Percentiles rank a stretch among this genome's conserved stretches.
Evolutionary conservation across 1,140 invertebrate genomes (phyloP).

Genomic region (Nasonia vitripennis): DNA sequence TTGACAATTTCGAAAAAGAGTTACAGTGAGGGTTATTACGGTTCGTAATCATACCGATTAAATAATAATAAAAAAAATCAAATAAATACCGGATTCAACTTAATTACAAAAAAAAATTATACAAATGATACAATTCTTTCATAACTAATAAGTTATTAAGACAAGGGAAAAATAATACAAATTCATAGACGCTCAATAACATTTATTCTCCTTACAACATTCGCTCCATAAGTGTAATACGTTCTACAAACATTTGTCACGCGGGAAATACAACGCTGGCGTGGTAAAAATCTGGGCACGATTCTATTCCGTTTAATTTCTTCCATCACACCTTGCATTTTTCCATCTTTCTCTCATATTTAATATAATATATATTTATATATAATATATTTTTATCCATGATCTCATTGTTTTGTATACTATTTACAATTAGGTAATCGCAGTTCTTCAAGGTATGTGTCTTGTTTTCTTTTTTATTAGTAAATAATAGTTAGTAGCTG

Average conservation of each 20-base stretch:
- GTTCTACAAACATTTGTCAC: constrained; percentile 67
- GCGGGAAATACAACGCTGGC: constrained; percentile 64
- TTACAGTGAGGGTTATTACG: constrained; percentile 21
- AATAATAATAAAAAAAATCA: constrained; percentile 34
- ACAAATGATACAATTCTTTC: background rate
- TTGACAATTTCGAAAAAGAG: constrained; percentile 18
- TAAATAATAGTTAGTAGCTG: constrained; percentile 67
- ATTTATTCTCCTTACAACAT: constrained; percentile 62
- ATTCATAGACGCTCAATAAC: constrained; percentile 61
- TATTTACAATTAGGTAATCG: constrained; percentile 72
- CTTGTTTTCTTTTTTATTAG: constrained; percentile 52
- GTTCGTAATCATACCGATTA: constrained; percentile 1
- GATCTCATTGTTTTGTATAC: constrained; percentile 62
- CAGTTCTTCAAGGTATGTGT: constrained; percentile 66
- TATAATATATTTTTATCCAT: constrained; percentile 57
- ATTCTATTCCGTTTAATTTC: constrained; percentile 33
- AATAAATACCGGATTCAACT: constrained; percentile 8
- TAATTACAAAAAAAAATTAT: background rate
- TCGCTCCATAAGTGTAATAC: constrained; percentile 61
- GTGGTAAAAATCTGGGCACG: constrained; percentile 63
- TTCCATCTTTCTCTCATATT: constrained; percentile 61
- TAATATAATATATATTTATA: constrained; percentile 62
- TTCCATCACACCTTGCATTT: constrained; percentile 38
- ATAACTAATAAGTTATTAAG: constrained; percentile 28
- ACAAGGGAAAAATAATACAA: constrained; percentile 45